Evolutionary conservation across 2,113 vertebrate species (phyloP), one percentile per base, ranked within the genome.

Genomic region (Carassius auratus): DNA sequence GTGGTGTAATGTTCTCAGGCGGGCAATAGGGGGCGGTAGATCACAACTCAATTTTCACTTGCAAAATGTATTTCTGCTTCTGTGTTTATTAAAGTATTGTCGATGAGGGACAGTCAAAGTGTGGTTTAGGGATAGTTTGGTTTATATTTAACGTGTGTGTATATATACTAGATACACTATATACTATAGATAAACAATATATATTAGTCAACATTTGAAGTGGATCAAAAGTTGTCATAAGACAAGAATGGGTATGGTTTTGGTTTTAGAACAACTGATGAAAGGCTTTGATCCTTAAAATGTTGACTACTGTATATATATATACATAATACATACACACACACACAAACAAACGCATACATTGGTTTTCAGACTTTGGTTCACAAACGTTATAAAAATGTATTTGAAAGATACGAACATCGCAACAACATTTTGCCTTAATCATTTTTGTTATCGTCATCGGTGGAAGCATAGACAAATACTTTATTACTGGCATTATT

Each of bases 21-120:
- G 10, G 13, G 8, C 81, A 83, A 19, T 10, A 59, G 81, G 19
- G 68, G 81, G 81, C 81, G 52, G 33, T 42, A 69, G 26, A 83
- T 59, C 5, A 8, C 33, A 23, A 33, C 66, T 36, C 5, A 19
- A 48, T 15, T n/a, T 21, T 68, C 14, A 38, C 30, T 1, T 69
- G 3, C 15, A 69, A 9, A 36, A 21, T 42, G 17, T 42, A n/a
- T 38, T 42, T 71, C 21, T 21, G 17, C 45, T 48, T 48, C 0
- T 21, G 12, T 17, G 68, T 19, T 21, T 71, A 42, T 21, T 59
- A 3, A 21, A 21, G 2, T 9, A 9, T n/a, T 59, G 57, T 19
- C 17, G 55, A 19, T 6, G 55, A 17, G 55, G 68, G 17, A 38
- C 68, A 4, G 8, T 38, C 66, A 38, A 21, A 69, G 38, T 3